Percentiles rank a stretch among this genome's conserved stretches.
Conservation (phyloP, 2,113 vertebrate species). For the Cynocephalus volans region DNA sequence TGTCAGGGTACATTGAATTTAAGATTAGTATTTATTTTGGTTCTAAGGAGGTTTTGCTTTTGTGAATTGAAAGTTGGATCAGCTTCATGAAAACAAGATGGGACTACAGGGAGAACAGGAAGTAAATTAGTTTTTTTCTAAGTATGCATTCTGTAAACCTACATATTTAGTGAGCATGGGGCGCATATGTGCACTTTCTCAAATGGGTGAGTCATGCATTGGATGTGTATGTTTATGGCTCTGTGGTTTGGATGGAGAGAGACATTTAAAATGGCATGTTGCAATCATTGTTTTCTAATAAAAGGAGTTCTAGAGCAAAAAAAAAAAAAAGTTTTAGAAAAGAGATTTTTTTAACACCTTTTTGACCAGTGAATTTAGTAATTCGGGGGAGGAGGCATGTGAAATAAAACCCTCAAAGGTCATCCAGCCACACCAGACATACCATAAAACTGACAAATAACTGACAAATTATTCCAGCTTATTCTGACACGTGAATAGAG, state of each 20-base stretch:
- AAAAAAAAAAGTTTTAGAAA: neutral
- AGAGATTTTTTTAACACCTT: neutral
- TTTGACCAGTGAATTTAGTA: neutral
- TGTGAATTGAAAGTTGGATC: constrained; percentile 88
- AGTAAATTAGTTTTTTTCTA: constrained; percentile 78
- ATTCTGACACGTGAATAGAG: neutral
- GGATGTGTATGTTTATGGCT: neutral
- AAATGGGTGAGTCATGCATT: neutral
- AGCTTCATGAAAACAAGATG: constrained; percentile 79
- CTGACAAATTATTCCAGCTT: neutral
- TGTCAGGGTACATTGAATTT: constrained; percentile 97
- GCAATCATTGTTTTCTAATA: neutral
- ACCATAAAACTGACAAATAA: neutral
- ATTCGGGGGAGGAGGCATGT: neutral
- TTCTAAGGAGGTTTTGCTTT: constrained; percentile 92
- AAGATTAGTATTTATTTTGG: constrained; percentile 97
- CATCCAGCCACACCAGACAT: neutral
- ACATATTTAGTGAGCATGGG: neutral
- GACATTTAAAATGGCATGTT: neutral
- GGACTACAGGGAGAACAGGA: constrained; percentile 72
- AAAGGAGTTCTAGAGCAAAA: neutral
- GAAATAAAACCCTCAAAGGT: neutral
- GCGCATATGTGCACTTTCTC: neutral
- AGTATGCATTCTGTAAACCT: constrained; percentile 42
- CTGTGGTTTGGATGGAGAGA: neutral